Evolutionary conservation across 2,888 invertebrate species (phyloP).

Genomic region (Caenorhabditis doughertyi): DNA sequence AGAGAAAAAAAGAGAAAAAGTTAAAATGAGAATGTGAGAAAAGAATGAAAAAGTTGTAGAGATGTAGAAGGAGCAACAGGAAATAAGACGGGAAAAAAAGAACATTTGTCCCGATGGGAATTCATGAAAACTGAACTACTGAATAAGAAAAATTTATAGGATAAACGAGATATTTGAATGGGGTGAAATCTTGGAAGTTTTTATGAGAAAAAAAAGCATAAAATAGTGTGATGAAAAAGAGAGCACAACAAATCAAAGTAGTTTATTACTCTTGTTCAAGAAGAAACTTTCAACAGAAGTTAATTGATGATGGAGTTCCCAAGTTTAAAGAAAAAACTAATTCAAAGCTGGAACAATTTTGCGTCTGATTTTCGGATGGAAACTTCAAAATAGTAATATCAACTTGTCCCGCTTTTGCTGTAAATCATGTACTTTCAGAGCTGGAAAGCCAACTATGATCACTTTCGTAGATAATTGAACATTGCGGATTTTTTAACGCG

Average conservation of each 20-base stretch:
- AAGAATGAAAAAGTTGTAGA: background rate
- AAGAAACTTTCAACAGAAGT: no score
- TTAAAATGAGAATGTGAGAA: conserved; percentile 10
- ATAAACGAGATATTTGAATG: no score
- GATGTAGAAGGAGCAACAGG: conserved; percentile 13
- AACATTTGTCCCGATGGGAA: conserved; percentile 56
- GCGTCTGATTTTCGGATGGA: no score
- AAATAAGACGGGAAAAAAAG: conserved; percentile 13
- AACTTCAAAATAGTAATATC: no score
- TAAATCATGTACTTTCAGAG: no score
- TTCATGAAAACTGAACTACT: conserved; percentile 24
- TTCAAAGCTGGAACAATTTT: no score
- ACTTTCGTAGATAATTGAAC: no score
- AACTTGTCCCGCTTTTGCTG: no score
- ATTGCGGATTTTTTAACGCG: background rate
- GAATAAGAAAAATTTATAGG: background rate
- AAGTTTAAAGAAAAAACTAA: no score
- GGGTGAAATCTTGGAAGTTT: conserved; percentile 9
- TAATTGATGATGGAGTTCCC: no score
- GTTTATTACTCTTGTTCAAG: no score
- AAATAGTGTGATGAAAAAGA: background rate
- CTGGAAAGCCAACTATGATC: no score
- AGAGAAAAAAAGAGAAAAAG: conserved; percentile 12
- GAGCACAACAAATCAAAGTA: conserved; percentile 1
- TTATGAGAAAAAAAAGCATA: background rate